Evolutionary conservation across 2,888 invertebrate species (phyloP).

Genomic region (Artemia sp.): DNA sequence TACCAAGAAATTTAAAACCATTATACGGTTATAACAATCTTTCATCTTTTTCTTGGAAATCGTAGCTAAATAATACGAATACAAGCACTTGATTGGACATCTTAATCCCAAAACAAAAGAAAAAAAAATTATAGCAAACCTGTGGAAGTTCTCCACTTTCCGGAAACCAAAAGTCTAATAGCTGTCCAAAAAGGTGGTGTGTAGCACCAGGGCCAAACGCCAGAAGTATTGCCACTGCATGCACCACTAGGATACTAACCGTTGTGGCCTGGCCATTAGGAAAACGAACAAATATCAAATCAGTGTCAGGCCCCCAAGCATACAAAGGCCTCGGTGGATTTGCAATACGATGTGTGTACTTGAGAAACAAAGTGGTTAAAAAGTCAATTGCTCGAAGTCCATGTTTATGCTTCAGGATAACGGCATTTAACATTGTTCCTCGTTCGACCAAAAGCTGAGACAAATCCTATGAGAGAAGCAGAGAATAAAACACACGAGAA

Average conservation of each 20-base stretch:
- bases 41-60: neutral
- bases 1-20: neutral
- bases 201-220: slow-evolving; percentile 37
- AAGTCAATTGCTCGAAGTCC: slow-evolving; percentile 28
- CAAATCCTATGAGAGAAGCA: slow-evolving; percentile 45
- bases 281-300: slow-evolving; percentile 61
- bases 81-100: too few relatives aligned
- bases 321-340: slow-evolving; percentile 33
- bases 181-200: slow-evolving; percentile 36
- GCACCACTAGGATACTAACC: slow-evolving; percentile 59
- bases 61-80: neutral
- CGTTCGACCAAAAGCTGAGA: slow-evolving; percentile 81
- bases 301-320: slow-evolving; percentile 50
- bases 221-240: slow-evolving; percentile 62
- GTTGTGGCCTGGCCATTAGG: slow-evolving; percentile 48
- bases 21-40: neutral
- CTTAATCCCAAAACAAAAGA: too few relatives aligned
- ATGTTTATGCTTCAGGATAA: slow-evolving; percentile 42
- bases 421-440: slow-evolving; percentile 62
- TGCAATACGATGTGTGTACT: slow-evolving; percentile 42
- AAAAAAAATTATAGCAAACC: neutral
- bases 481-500: too few relatives aligned
- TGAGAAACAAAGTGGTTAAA: slow-evolving; percentile 43
- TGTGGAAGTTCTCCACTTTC: slow-evolving; percentile 48
- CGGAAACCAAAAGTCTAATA: slow-evolving; percentile 76